Conservation (phyloP, 2,888 invertebrate genomes). For the Seira musarum region DNA sequence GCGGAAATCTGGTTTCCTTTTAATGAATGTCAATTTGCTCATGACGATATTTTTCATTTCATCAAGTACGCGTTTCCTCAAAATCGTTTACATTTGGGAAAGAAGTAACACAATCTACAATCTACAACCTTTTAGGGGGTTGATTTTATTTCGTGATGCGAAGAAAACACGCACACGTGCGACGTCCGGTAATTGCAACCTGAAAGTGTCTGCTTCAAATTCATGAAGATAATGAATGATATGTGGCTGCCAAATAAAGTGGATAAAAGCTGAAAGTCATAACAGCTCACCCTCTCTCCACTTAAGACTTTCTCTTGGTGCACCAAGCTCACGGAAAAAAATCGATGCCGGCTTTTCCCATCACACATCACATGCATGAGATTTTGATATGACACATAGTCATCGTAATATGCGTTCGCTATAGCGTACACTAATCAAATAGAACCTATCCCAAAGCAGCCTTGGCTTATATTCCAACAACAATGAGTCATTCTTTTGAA, state of each 20-base stretch:
- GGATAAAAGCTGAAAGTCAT: no score
- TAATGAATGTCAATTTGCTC: no score
- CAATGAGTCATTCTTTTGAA: slow-evolving; percentile 7
- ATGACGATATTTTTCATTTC: neutral
- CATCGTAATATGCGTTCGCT: neutral
- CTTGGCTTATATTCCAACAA: neutral
- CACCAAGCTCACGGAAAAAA: neutral
- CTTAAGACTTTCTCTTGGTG: neutral
- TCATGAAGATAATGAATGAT: neutral
- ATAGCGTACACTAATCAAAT: neutral
- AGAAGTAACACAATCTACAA: neutral
- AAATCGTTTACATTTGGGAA: neutral
- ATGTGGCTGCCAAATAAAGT: neutral
- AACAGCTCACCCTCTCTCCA: neutral
- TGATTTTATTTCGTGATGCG: neutral
- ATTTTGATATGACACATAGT: neutral
- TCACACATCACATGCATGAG: neutral
- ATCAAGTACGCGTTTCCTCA: neutral
- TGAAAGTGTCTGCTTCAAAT: neutral
- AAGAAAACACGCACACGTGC: neutral
- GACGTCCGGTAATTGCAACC: neutral
- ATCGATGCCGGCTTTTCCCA: slow-evolving; percentile 28
- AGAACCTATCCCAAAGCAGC: neutral
- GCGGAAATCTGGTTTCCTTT: neutral
- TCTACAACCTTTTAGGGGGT: neutral